Conservation (phyloP, 1,140 invertebrate genomes). For the Rhysida immarginata region DNA sequence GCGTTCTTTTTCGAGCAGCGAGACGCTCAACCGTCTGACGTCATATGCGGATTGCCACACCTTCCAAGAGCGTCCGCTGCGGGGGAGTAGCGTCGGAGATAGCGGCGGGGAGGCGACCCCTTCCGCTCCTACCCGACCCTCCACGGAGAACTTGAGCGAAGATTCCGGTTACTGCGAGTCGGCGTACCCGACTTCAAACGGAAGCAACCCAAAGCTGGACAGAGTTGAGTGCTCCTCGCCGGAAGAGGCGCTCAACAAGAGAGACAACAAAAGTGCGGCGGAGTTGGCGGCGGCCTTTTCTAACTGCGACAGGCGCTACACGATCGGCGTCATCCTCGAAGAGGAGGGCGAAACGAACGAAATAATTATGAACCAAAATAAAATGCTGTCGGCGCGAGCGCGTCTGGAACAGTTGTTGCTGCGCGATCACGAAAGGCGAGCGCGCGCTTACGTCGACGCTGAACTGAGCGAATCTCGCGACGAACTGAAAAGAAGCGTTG, state of each 20-base stretch:
- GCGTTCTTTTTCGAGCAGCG: not conserved
- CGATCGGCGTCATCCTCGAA: not conserved
- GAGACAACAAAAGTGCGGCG: not conserved
- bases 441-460: not conserved
- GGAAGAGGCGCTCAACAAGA: not conserved
- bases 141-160: conserved; percentile 53
- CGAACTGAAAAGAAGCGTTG: not conserved
- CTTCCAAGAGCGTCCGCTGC: no score
- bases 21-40: not conserved
- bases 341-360: not conserved
- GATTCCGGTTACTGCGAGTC: conserved; percentile 53
- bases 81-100: no score
- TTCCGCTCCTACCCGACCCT: conserved; percentile 30
- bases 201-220: not conserved
- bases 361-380: not conserved
- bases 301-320: not conserved
- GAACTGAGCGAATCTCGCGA: not conserved
- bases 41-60: not conserved
- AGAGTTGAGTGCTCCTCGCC: not conserved
- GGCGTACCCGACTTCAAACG: not conserved
- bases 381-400: not conserved
- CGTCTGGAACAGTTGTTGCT: not conserved
- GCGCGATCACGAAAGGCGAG: not conserved
- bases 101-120: not conserved
- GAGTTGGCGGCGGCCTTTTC: not conserved